Evolutionary conservation across 2,888 invertebrate species (phyloP), one percentile per base, ranked within the genome.

Genomic region (Trypoxylon attenuatum): DNA sequence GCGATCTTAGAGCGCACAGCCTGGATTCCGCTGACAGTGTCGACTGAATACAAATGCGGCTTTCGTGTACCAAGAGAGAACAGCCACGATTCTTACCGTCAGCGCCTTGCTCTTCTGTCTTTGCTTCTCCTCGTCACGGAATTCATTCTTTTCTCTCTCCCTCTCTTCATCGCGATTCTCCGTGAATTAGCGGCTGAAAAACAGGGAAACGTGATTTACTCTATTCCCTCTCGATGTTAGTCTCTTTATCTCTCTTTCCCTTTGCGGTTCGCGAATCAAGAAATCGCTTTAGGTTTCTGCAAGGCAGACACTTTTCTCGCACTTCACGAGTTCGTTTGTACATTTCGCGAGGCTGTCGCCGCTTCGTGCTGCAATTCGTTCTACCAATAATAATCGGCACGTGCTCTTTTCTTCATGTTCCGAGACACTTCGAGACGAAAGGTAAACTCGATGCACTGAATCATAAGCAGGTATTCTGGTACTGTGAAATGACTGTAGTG

Each of bases 31-130:
- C 60, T 68, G 74, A 68, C 73, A 65, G 62, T 79, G 73, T 62
- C 76, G 75, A 74, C 79, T 80, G 83, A 83, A 83, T 83, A 83
- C 79, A 83, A 83, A 83, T 83, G 81, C 55, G 67, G 27, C 63
- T 69, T 70, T 70, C 64, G 67, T 60, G 60, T 58, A 58, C 66
- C 67, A 51, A 42, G 52, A 27, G n/a, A 47, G 38, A 29, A 22
- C 27, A 22, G 33, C 13, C 22, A 18, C 4, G 23, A 23, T 43
- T 13, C 33, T 13, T 8, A 4, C 33, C n/a, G 27, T 33, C 43
- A 45, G 58, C 27, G 33, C 13, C 29, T 47, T n/a, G n/a, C n/a
- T 13, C 45, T 19, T 21, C 19, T 19, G 2, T 18, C 47, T 18
- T 18, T n/a, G 27, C 19, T 29, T 18, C 19, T 21, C 49, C 16